A percentile compares a stretch with the other conserved stretches of the same genome.
Conservation (phyloP, 2,888 invertebrate species). For the Sialis fuliginosa region DNA sequence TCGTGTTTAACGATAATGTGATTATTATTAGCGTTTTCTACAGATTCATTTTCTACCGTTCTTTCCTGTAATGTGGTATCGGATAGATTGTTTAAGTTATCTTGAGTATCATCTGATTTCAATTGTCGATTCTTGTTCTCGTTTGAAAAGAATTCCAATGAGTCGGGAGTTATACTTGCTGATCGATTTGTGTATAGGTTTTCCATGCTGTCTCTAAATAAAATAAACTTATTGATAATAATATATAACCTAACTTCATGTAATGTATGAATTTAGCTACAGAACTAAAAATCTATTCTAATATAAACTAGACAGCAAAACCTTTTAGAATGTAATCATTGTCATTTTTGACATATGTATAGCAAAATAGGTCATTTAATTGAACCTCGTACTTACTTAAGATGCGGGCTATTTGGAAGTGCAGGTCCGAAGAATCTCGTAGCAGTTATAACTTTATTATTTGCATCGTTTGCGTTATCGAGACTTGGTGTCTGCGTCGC, state of each 20-base stretch:
- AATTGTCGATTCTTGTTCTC: not conserved
- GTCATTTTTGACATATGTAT: too few relatives aligned
- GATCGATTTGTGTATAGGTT: not conserved
- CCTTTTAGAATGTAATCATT: conserved; percentile 2
- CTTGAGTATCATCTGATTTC: not conserved
- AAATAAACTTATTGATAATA: not conserved
- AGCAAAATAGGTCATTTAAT: not conserved
- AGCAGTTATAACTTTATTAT: conserved; percentile 16
- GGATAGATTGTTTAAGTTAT: not conserved
- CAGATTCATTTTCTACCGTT: not conserved
- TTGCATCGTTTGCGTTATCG: not conserved
- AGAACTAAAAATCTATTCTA: not conserved
- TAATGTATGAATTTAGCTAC: not conserved
- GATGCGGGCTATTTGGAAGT: conserved; percentile 6
- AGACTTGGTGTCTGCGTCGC: conserved; percentile 9
- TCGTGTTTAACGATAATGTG: not conserved
- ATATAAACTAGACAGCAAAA: not conserved
- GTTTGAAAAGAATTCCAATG: conserved; percentile 16
- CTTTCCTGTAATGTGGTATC: not conserved
- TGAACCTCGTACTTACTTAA: not conserved
- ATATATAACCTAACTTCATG: not conserved
- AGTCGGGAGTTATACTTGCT: conserved; percentile 22
- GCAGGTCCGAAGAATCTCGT: conserved; percentile 24
- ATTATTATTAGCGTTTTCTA: not conserved
- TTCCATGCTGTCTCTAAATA: conserved; percentile 3